A percentile compares a stretch with the other conserved stretches of the same genome.
Conservation (phyloP, 37 sponge, comb jelly and placozoan genomes). For the Beroe forskalii region DNA sequence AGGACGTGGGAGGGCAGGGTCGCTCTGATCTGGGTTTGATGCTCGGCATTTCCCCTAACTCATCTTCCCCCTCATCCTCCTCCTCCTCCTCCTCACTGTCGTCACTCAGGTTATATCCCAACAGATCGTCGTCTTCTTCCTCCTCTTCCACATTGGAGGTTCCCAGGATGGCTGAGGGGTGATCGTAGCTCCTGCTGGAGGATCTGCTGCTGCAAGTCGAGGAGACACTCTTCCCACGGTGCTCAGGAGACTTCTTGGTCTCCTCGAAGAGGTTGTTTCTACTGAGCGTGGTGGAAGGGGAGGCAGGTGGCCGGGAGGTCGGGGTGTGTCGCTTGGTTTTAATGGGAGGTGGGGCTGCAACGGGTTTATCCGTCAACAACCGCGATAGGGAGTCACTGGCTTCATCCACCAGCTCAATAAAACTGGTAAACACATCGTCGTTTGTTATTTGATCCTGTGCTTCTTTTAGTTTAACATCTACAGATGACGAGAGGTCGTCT, state of each 20-base stretch:
- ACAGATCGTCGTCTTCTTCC: background rate
- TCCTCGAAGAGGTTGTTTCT: background rate
- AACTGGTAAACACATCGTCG: background rate
- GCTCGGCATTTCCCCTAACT: background rate
- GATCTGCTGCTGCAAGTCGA: background rate
- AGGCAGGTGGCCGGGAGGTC: background rate
- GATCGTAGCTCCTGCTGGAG: background rate
- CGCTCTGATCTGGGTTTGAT: background rate
- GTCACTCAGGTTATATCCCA: slow-evolving; percentile 14
- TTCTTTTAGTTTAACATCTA: slow-evolving; percentile 6
- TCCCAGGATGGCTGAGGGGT: background rate
- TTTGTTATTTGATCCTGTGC: background rate
- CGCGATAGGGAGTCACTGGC: background rate
- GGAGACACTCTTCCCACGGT: background rate
- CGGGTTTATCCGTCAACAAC: background rate
- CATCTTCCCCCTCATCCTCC: background rate
- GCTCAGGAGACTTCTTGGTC: background rate
- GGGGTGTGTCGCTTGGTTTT: background rate
- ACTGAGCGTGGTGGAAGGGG: too few relatives aligned
- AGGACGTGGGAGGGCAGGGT: background rate
- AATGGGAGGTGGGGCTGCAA: background rate
- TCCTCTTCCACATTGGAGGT: background rate
- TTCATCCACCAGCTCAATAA: slow-evolving; percentile 40
- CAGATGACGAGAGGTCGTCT: background rate
- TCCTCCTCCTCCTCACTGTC: slow-evolving; percentile 58